phyloP scores from a whole-genome alignment of 1,140 invertebrate genomes.

The Dendrolimus kikuchii region DNA sequence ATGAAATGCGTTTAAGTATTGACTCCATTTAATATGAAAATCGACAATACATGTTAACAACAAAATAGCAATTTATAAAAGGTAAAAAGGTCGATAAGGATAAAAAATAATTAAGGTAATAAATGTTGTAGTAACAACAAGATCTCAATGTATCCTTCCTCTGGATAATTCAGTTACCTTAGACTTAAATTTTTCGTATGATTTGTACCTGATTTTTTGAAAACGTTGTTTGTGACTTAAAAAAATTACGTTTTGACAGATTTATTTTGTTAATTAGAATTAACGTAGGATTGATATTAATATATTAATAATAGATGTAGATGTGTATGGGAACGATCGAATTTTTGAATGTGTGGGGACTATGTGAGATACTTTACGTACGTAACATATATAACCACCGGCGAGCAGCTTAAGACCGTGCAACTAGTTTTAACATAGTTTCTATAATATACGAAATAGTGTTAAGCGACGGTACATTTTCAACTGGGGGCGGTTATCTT shows the following conservation, averaged over 20 bases:
- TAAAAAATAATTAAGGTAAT: too few relatives aligned
- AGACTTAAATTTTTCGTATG: constrained; percentile 56
- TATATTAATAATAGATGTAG: constrained; percentile 16
- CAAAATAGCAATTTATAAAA: too few relatives aligned
- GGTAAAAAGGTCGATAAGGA: too few relatives aligned
- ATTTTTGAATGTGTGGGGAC: constrained; percentile 47
- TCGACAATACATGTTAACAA: too few relatives aligned
- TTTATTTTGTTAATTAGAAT: constrained; percentile 56
- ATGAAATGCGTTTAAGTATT: too few relatives aligned
- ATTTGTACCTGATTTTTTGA: constrained; percentile 68
- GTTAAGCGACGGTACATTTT: constrained; percentile 19
- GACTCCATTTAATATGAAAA: too few relatives aligned
- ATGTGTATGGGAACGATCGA: constrained; percentile 52
- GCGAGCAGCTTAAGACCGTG: constrained; percentile 52
- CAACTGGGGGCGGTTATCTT: constrained; percentile 12
- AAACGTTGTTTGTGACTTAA: constrained; percentile 60
- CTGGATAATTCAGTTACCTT: constrained; percentile 63
- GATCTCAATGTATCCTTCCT: constrained; percentile 61
- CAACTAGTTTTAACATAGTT: constrained; percentile 54
- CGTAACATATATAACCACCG: constrained; percentile 53
- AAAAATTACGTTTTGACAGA: constrained; percentile 59
- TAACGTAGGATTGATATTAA: constrained; percentile 4
- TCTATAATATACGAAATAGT: constrained; percentile 36
- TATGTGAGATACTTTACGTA: constrained; percentile 19
- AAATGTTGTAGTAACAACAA: constrained; percentile 27